Base-by-base conservation (phyloP, 2,797 vertebrate species). In the Acestrorhynchus altus region DNA sequence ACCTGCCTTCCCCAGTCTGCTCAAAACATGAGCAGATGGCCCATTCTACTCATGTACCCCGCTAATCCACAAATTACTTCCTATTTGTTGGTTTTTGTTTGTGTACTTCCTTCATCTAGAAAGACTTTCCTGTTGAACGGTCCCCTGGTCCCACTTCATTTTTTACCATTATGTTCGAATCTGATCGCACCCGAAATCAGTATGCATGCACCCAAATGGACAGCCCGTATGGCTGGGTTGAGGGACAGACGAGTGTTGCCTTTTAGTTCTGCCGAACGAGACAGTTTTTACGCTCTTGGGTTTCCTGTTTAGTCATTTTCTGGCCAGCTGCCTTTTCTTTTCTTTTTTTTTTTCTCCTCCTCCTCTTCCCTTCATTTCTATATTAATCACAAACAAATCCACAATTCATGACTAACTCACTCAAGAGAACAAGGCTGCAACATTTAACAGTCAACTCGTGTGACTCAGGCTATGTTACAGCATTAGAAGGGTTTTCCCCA, bases 21-120 rank as follows among this genome's bases (percentile, higher is more conserved):
- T 88, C 87, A 87, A 88, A 92, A 90, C 89, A 90, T 74, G 88
- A 92, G 89, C 93, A 94, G 93, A 94, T 93, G 92, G 93, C 85
- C 83, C 82, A 85, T 87, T 86, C 87, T 84, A 83, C 82, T 67
- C 87, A 82, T 86, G 87, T 82, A 64, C 83, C 56, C 84, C 88
- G 89, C 89, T 90, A 85, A 88, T 92, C 91, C 92, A 90, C 88
- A 77, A 88, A 91, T 93, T 92, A 93, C 90, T 84, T 86, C 83
- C 81, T 83, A 82, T 85, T 82, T 72, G 85, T 84, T 78, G 82
- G 81, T 81, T 72, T 84, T 79, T 72, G 59, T 74, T 78, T 74
- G 78, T 80, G 70, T 78, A 79, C 81, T 81, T 67, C 80, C 77
- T 77, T 73, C 59, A 60, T 81, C 79, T 86, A 74, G 80, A 87